A percentile compares a stretch with the other conserved stretches of the same genome.
Conservation (phyloP, 2,797 vertebrate species). For the Tapirus indicus region DNA sequence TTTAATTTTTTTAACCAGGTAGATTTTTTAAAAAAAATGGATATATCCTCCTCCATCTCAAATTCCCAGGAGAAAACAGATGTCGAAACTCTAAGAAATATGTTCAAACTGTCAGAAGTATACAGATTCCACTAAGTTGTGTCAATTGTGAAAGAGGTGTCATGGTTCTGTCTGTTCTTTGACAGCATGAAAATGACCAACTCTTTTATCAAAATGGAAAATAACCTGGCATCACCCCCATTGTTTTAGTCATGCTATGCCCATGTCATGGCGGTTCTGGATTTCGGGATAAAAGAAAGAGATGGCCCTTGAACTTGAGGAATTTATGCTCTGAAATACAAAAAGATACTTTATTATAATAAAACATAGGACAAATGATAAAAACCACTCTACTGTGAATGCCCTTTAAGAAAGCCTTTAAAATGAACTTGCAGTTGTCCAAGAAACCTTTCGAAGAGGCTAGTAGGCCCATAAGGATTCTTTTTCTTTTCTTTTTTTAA, state of each 20-base stretch:
- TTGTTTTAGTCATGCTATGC: neutral
- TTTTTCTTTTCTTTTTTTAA: slow-evolving; percentile 24
- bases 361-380: neutral
- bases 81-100: slow-evolving; percentile 20
- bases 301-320: slow-evolving; percentile 13
- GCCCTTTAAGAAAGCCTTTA: neutral
- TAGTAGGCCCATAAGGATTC: neutral
- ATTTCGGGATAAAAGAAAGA: slow-evolving; percentile 26
- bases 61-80: slow-evolving; percentile 25
- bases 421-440: neutral
- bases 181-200: neutral
- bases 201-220: slow-evolving; percentile 60
- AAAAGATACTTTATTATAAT: neutral
- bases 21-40: neutral
- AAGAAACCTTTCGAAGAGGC: neutral
- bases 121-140: neutral
- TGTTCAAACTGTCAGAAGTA: neutral
- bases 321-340: neutral
- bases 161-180: slow-evolving; percentile 57
- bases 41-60: neutral
- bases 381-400: neutral
- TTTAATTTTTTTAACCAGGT: slow-evolving; percentile 32
- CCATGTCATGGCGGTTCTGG: neutral
- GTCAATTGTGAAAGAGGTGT: slow-evolving; percentile 26
- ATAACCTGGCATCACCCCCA: neutral